Percentiles rank a stretch among this genome's conserved stretches.
Evolutionary conservation across 2,888 invertebrate species (phyloP).

Genomic region (Laothoe populi): DNA sequence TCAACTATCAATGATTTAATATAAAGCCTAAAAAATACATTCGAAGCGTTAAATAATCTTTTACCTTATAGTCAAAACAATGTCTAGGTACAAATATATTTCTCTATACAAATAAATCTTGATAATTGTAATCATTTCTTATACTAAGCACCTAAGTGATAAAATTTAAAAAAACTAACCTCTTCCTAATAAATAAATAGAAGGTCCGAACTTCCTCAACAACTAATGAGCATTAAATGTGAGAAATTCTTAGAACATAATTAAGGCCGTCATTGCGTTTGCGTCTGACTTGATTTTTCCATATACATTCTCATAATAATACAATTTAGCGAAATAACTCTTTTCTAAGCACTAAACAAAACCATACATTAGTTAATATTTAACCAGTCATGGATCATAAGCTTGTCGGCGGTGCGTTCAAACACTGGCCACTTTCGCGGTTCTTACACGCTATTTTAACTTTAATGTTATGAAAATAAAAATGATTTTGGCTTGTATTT

Average conservation of each 20-base stretch:
- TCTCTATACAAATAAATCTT: constrained; percentile 7
- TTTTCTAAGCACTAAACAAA: too few species aligned
- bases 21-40: background rate
- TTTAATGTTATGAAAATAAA: too few species aligned
- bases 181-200: background rate
- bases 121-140: background rate
- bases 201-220: background rate
- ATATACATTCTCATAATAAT: too few species aligned
- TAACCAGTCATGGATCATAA: too few species aligned
- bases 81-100: background rate
- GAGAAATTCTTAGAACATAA: background rate
- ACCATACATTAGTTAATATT: too few species aligned
- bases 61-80: constrained; percentile 1
- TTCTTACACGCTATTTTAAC: too few species aligned
- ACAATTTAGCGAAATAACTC: too few species aligned
- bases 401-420: too few species aligned
- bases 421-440: too few species aligned
- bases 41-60: constrained; percentile 1
- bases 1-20: background rate
- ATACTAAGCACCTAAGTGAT: constrained; percentile 2
- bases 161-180: background rate
- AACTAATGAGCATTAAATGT: background rate
- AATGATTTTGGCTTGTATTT: too few species aligned
- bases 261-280: background rate
- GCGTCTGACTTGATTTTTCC: background rate